These are phyloP conservation scores for Molanna angustata DNA, from an alignment of 2,888 invertebrate species.

Conservation along the genomic window DNA sequence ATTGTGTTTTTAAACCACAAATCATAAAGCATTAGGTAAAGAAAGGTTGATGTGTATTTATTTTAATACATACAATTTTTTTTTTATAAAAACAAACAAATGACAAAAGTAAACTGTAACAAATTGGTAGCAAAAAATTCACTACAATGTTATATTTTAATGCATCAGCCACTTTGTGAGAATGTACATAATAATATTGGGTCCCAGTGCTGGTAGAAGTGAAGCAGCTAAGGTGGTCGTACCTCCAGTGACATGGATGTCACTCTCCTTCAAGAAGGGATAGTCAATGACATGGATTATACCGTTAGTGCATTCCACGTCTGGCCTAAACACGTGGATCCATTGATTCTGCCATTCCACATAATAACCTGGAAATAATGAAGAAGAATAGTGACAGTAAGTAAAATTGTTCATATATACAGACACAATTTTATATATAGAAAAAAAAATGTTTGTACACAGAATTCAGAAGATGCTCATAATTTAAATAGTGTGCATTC, in stretches of 20 bases:
- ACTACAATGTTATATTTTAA: conserved; percentile 10
- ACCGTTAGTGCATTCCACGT: conserved; percentile 94
- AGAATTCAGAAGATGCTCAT: too few species aligned
- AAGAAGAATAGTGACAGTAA: neutral
- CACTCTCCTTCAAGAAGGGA: conserved; percentile 80
- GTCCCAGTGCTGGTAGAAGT: conserved; percentile 13
- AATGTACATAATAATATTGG: conserved; percentile 21
- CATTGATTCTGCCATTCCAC: conserved; percentile 82
- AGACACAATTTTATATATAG: too few species aligned
- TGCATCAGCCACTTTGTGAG: conserved; percentile 24
- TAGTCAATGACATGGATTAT: conserved; percentile 92
- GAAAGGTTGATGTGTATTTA: too few species aligned
- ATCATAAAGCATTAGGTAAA: too few species aligned
- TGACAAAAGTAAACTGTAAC: too few species aligned
- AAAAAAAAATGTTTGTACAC: too few species aligned
- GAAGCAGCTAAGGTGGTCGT: conserved; percentile 36
- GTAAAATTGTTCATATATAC: too few species aligned
- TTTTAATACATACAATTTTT: too few species aligned
- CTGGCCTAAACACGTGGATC: conserved; percentile 84
- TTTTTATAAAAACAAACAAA: too few species aligned
- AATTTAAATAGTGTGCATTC: too few species aligned
- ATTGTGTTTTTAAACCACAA: too few species aligned
- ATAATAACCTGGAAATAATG: conserved; percentile 64
- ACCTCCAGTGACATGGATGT: conserved; percentile 68
- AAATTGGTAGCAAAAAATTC: too few species aligned